Percentiles rank a stretch among this genome's conserved stretches.
These are phyloP conservation scores for Trematocara variabile DNA, from an alignment of 2,113 vertebrate genomes.

Conservation along the genomic window DNA sequence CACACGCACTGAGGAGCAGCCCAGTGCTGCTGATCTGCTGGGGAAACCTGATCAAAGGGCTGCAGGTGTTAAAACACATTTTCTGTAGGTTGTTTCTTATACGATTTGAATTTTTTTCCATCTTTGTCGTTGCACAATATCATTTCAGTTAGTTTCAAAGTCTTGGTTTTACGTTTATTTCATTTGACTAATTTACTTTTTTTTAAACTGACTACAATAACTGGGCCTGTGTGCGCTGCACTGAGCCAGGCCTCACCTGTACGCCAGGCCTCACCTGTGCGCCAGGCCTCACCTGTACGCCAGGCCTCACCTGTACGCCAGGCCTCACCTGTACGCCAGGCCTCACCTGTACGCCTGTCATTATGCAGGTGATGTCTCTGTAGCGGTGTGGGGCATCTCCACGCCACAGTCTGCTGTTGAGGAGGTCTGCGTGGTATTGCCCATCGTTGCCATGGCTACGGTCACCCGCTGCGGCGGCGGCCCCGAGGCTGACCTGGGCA, in stretches of 20 bases:
- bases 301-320: not conserved
- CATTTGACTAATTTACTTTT: not conserved
- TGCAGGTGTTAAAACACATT: not conserved
- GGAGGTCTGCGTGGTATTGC: not conserved
- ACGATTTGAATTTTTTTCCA: fast-evolving
- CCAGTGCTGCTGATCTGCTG: fast-evolving
- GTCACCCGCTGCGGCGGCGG: not conserved
- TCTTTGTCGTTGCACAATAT: fast-evolving
- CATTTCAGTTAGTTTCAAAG: not conserved
- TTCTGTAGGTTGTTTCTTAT: not conserved
- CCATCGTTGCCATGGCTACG: conserved; percentile 15
- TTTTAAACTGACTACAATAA: not conserved
- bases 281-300: not conserved
- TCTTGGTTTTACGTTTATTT: not conserved
- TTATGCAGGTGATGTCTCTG: conserved; percentile 55
- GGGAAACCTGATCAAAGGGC: not conserved
- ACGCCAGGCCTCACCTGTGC: not conserved
- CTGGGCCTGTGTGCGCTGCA: not conserved
- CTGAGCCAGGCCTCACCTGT: not conserved
- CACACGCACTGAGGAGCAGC: not conserved
- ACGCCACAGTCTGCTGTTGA: not conserved
- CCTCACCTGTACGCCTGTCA: not conserved
- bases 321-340: not conserved
- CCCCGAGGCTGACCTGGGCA: not conserved
- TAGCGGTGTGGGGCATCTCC: not conserved